Evolutionary conservation across 2,888 invertebrate species (phyloP).

Genomic region (Iselma pallidipennis): DNA sequence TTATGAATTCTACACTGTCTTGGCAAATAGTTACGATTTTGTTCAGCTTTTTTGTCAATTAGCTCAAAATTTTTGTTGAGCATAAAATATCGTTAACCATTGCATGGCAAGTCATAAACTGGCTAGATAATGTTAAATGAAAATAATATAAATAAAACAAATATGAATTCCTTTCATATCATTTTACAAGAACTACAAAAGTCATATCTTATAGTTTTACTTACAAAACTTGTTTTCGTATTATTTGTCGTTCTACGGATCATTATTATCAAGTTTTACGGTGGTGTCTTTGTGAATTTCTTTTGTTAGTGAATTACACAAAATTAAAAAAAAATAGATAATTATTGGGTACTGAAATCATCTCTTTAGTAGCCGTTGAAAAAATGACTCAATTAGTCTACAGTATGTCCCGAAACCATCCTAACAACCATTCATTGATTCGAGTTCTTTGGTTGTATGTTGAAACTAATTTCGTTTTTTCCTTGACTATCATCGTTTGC

Average conservation of each 20-base stretch:
- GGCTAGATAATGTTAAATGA: slow-evolving; percentile 1
- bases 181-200: slow-evolving; percentile 10
- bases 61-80: too few relatives aligned
- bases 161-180: slow-evolving; percentile 19
- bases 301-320: too few relatives aligned
- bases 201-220: slow-evolving; percentile 11
- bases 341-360: slow-evolving; percentile 8
- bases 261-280: slow-evolving; percentile 19
- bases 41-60: too few relatives aligned
- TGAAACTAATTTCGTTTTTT: neutral
- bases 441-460: neutral
- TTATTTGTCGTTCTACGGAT: slow-evolving; percentile 16
- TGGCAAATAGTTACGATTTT: too few relatives aligned
- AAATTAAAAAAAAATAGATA: slow-evolving; percentile 9
- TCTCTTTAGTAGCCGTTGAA: neutral
- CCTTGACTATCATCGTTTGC: neutral
- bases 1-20: too few relatives aligned
- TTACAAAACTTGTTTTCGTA: slow-evolving; percentile 13
- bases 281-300: too few relatives aligned
- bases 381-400: neutral
- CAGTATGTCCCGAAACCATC: too few relatives aligned
- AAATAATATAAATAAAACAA: neutral
- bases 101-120: slow-evolving; percentile 6
- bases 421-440: too few relatives aligned
- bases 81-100: too few relatives aligned